Evolutionary conservation across 53 echinoderm and acorn worm species (phyloP).

Genomic region (Antedon mediterranea): DNA sequence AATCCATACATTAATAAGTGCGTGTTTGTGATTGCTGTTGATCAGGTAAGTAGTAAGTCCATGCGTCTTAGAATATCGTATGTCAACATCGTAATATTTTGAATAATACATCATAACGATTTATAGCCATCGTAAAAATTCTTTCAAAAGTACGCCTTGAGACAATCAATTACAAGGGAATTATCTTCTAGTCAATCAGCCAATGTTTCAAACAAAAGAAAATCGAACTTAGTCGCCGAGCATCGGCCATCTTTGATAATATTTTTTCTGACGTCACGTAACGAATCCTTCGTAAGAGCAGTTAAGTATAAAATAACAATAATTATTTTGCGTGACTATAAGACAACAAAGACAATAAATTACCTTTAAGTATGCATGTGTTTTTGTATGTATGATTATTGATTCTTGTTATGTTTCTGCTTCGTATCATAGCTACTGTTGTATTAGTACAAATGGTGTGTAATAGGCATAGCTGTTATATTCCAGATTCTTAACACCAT

Average conservation of each 20-base stretch:
- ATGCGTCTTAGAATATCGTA: too few species aligned
- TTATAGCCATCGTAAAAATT: neutral
- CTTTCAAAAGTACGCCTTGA: neutral
- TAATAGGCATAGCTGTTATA: too few species aligned
- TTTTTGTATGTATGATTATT: too few species aligned
- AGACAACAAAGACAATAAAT: neutral
- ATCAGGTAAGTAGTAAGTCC: too few species aligned
- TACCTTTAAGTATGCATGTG: neutral
- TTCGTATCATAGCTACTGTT: too few species aligned
- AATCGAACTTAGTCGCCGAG: neutral
- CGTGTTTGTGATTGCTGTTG: too few species aligned
- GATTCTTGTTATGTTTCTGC: too few species aligned
- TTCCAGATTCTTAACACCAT: too few species aligned
- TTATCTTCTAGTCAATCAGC: neutral
- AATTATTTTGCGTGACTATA: neutral
- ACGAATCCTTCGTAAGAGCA: neutral
- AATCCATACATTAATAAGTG: too few species aligned
- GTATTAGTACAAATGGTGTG: too few species aligned
- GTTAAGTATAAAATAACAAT: neutral
- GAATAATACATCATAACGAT: neutral
- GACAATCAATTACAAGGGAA: neutral
- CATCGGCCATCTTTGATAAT: neutral
- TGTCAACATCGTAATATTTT: neutral
- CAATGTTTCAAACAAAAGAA: neutral
- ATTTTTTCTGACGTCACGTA: neutral